Percentiles rank a stretch among this genome's conserved stretches.
Evolutionary conservation across 2,888 invertebrate species (phyloP).

Genomic region (Holacanthella duospinosa): DNA sequence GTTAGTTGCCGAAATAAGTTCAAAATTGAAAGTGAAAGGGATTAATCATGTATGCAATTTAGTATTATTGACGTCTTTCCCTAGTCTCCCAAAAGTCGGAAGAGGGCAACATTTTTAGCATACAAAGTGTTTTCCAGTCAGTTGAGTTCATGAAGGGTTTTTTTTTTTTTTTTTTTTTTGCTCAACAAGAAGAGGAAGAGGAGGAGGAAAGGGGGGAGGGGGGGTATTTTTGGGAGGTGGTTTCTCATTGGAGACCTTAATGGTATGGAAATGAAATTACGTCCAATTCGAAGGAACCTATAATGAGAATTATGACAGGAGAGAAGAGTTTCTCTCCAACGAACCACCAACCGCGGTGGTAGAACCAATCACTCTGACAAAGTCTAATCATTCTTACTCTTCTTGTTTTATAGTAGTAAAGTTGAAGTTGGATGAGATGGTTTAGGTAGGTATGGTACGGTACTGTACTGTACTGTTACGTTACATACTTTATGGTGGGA

Average conservation of each 20-base stretch:
- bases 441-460: too few species aligned
- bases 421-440: too few species aligned
- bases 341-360: background rate
- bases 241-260: background rate
- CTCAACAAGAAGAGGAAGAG: background rate
- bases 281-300: background rate
- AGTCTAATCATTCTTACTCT: too few species aligned
- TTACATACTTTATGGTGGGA: too few species aligned
- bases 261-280: conserved; percentile 1
- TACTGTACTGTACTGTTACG: too few species aligned
- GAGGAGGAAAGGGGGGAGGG: too few species aligned
- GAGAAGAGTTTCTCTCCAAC: background rate
- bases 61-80: background rate
- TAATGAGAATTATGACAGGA: background rate
- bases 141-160: too few species aligned
- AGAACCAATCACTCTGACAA: too few species aligned
- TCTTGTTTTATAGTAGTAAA: too few species aligned
- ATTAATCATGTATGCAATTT: background rate
- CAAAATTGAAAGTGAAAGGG: background rate
- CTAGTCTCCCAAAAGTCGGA: background rate
- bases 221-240: background rate
- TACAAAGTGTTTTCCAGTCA: background rate
- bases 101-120: background rate
- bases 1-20: background rate
- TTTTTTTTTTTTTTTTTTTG: background rate